A percentile compares a stretch with the other conserved stretches of the same genome.
These are phyloP conservation scores for Tachysurus fulvidraco DNA, from an alignment of 2,113 vertebrate species.

Conservation along the genomic window DNA sequence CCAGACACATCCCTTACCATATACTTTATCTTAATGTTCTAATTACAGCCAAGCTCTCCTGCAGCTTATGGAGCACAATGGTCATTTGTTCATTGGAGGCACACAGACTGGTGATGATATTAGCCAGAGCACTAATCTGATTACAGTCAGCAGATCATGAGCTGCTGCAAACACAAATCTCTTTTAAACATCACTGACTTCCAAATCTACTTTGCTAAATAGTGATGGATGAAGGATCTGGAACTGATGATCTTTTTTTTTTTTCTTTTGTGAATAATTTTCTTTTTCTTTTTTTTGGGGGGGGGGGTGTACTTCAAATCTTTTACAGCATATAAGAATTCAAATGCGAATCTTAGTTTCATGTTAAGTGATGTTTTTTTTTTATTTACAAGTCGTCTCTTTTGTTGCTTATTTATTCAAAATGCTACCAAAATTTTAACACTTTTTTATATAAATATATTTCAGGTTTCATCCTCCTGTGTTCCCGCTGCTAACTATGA, in stretches of 20 bases:
- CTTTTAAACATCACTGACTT: slow-evolving; percentile 48
- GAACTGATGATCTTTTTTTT: neutral
- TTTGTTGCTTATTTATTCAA: neutral
- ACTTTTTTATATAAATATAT: slow-evolving; percentile 49
- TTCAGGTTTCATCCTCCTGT: slow-evolving; percentile 84
- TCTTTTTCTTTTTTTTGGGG: too few species aligned
- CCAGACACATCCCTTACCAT: slow-evolving; percentile 39
- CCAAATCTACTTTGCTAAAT: slow-evolving; percentile 9
- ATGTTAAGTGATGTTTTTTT: neutral
- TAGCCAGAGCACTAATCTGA: slow-evolving; percentile 59
- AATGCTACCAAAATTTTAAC: neutral
- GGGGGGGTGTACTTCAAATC: slow-evolving; percentile 7
- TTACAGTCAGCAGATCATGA: slow-evolving; percentile 65
- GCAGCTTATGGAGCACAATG: slow-evolving; percentile 62
- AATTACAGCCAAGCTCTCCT: slow-evolving; percentile 58
- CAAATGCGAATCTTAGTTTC: slow-evolving; percentile 1
- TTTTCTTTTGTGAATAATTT: neutral
- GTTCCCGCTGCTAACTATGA: slow-evolving; percentile 84
- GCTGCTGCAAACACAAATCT: slow-evolving; percentile 49
- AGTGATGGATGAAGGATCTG: neutral
- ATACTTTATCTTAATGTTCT: slow-evolving; percentile 52
- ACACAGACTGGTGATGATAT: slow-evolving; percentile 48
- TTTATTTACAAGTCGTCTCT: neutral
- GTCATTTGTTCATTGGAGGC: slow-evolving; percentile 44
- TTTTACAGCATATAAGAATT: slow-evolving; percentile 19